A percentile compares a stretch with the other conserved stretches of the same genome.
These are phyloP conservation scores for Cuniculus paca DNA, from an alignment of 2,797 vertebrate species.

Conservation along the genomic window DNA sequence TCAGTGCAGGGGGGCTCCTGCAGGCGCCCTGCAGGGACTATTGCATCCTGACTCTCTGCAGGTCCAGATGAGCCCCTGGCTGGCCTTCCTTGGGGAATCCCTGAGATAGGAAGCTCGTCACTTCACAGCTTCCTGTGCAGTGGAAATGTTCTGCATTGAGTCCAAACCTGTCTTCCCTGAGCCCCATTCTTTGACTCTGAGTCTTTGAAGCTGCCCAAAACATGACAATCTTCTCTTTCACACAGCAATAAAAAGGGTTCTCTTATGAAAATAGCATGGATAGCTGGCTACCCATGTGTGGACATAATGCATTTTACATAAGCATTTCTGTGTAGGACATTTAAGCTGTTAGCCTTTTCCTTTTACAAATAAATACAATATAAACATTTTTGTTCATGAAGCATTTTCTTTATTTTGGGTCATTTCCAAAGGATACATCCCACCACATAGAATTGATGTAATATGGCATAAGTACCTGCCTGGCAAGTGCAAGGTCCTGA, in stretches of 20 bases:
- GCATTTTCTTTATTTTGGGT: slow-evolving; percentile 1
- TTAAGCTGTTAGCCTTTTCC: slow-evolving; percentile 3
- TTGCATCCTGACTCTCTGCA: not conserved
- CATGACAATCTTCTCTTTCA: not conserved
- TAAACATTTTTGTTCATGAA: not conserved
- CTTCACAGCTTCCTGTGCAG: not conserved
- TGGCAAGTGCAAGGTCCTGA: not conserved
- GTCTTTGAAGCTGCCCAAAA: not conserved
- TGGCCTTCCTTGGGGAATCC: not conserved
- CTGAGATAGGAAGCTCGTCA: not conserved
- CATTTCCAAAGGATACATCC: slow-evolving; percentile 23
- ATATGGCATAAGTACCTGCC: not conserved
- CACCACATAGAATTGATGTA: slow-evolving; percentile 29
- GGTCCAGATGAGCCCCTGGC: not conserved
- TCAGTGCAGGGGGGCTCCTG: too few species aligned
- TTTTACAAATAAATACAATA: slow-evolving; percentile 47
- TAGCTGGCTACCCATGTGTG: not conserved
- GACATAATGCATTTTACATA: not conserved
- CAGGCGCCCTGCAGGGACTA: too few species aligned
- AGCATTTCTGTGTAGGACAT: not conserved
- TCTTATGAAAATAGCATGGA: not conserved
- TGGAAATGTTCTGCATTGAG: not conserved
- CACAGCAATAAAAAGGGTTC: not conserved
- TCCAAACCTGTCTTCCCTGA: not conserved
- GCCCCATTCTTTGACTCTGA: not conserved